Conservation (phyloP, 2,797 vertebrate species). For the Percopsis omiscomaycus region DNA sequence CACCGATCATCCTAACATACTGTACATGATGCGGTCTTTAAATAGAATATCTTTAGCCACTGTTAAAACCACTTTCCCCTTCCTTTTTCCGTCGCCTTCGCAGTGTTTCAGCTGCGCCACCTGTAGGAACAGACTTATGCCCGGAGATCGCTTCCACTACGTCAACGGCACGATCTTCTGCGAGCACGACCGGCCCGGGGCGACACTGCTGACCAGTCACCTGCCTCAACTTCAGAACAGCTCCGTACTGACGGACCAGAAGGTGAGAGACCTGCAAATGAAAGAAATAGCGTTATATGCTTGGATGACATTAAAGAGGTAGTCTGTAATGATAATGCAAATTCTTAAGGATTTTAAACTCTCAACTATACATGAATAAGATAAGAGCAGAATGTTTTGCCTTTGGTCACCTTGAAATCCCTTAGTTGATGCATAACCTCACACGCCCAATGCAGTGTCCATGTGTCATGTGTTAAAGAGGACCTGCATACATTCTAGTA, state of each 20-base stretch:
- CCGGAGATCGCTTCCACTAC: constrained; percentile 83
- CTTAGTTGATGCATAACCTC: too few species aligned
- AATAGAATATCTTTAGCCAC: too few species aligned
- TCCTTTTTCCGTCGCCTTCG: not conserved
- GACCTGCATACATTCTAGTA: too few species aligned
- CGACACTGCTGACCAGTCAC: constrained; percentile 72
- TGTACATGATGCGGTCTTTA: too few species aligned
- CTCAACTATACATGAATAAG: too few species aligned
- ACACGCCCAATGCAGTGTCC: too few species aligned
- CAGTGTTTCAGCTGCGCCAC: constrained; percentile 87
- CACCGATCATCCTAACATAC: too few species aligned
- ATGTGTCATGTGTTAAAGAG: too few species aligned
- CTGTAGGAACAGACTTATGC: constrained; percentile 83
- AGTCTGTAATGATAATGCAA: not conserved
- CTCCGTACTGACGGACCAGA: constrained; percentile 81
- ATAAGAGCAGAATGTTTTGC: too few species aligned
- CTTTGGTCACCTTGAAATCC: too few species aligned
- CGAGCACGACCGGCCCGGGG: constrained; percentile 80
- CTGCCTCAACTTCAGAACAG: constrained; percentile 78
- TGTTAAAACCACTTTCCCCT: not conserved
- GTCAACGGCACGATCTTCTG: constrained; percentile 84
- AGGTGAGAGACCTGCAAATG: constrained; percentile 63
- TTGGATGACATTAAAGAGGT: not conserved
- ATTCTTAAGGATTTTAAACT: not conserved
- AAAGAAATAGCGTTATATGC: too few species aligned